These are phyloP conservation scores for Dryobotodes eremita DNA, from an alignment of 2,888 invertebrate genomes.

Conservation along the genomic window DNA sequence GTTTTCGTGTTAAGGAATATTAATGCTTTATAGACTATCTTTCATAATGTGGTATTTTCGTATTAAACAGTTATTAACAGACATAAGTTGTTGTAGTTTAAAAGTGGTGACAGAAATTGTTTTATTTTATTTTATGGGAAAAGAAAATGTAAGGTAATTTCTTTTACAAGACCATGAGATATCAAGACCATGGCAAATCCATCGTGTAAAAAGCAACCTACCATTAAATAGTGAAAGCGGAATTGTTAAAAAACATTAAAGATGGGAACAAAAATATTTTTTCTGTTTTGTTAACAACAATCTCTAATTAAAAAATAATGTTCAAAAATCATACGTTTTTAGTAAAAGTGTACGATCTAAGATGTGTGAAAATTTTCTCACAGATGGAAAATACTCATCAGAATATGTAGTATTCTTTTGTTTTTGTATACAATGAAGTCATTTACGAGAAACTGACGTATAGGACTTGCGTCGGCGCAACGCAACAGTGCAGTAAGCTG, in stretches of 20 bases:
- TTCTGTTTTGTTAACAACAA: constrained; percentile 27
- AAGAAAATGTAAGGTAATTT: constrained; percentile 5
- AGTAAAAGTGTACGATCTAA: constrained; percentile 9
- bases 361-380: constrained; percentile 33
- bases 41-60: background rate
- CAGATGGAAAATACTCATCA: background rate
- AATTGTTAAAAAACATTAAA: constrained; percentile 7
- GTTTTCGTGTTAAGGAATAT: background rate
- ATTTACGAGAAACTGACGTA: constrained; percentile 26
- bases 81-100: background rate
- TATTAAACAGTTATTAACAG: background rate
- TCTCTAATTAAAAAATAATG: constrained; percentile 49
- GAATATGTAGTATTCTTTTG: constrained; percentile 32
- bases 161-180: constrained; percentile 15
- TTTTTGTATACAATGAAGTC: constrained; percentile 41
- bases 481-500: background rate
- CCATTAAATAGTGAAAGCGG: constrained; percentile 41
- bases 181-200: constrained; percentile 21
- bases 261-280: constrained; percentile 44
- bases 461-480: background rate
- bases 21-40: background rate
- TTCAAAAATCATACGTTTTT: constrained; percentile 11
- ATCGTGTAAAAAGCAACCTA: constrained; percentile 26
- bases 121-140: background rate
- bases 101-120: background rate